Evolutionary conservation across 2,888 invertebrate species (phyloP).

Genomic region (Abscondita cerata): DNA sequence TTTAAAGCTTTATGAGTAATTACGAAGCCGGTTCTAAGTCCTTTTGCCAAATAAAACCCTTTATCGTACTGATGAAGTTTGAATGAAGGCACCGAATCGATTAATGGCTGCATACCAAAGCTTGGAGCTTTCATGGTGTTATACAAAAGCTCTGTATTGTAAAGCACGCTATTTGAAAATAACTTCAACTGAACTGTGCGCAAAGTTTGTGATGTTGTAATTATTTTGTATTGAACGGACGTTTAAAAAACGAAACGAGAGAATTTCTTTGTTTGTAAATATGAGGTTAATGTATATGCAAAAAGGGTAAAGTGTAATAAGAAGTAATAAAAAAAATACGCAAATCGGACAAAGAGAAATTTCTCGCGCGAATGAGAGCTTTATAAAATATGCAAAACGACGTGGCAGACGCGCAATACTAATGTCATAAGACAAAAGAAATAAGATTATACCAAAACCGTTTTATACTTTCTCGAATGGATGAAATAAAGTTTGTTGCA

Average conservation of each 20-base stretch:
- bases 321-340: slow-evolving; percentile 10
- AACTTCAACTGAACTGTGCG: slow-evolving; percentile 19
- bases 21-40: slow-evolving; percentile 23
- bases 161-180: slow-evolving; percentile 28
- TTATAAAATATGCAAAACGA: slow-evolving; percentile 45
- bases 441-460: slow-evolving; percentile 42
- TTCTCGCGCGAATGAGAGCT: slow-evolving; percentile 41
- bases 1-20: slow-evolving; percentile 20
- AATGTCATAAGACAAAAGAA: slow-evolving; percentile 45
- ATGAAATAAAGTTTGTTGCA: slow-evolving; percentile 37
- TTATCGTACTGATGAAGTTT: slow-evolving; percentile 34
- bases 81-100: slow-evolving; percentile 34
- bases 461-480: slow-evolving; percentile 37
- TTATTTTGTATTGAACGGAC: slow-evolving; percentile 17
- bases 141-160: slow-evolving; percentile 31
- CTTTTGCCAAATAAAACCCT: slow-evolving; percentile 31
- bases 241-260: slow-evolving; percentile 1
- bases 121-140: slow-evolving; percentile 25
- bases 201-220: slow-evolving; percentile 26
- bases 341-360: slow-evolving; percentile 42
- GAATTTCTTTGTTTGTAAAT: background rate
- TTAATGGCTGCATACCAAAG: slow-evolving; percentile 32
- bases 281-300: slow-evolving; percentile 8
- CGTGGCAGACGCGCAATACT: slow-evolving; percentile 45
- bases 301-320: slow-evolving; percentile 19